Evolutionary conservation across 2,888 invertebrate species (phyloP).

Genomic region (Drosophila mayaguana): DNA sequence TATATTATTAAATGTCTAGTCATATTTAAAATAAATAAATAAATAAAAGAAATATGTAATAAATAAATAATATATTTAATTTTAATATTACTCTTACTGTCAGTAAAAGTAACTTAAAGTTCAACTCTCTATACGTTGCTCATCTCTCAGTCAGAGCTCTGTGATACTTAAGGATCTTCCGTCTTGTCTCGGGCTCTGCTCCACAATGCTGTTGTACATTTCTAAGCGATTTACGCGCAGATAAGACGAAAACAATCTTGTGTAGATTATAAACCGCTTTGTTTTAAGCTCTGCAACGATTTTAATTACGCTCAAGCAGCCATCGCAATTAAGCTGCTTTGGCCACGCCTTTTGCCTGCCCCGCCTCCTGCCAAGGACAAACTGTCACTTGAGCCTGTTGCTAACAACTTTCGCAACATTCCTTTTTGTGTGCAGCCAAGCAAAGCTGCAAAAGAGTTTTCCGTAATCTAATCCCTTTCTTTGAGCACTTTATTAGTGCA

Average conservation of each 20-base stretch:
- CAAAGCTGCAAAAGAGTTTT: slow-evolving; percentile 3
- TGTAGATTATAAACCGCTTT: slow-evolving; percentile 28
- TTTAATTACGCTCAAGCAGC: slow-evolving; percentile 12
- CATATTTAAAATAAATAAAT: too few relatives aligned
- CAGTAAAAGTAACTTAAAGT: too few relatives aligned
- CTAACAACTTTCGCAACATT: slow-evolving; percentile 28
- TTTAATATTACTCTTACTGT: too few relatives aligned
- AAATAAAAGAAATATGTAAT: too few relatives aligned
- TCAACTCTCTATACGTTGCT: not conserved
- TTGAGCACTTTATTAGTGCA: slow-evolving; percentile 19
- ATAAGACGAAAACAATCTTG: slow-evolving; percentile 1
- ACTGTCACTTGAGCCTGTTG: slow-evolving; percentile 26
- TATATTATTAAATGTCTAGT: too few relatives aligned
- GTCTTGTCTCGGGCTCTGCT: not conserved
- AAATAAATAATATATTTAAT: too few relatives aligned
- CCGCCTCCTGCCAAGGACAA: not conserved
- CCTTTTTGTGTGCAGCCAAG: slow-evolving; percentile 5
- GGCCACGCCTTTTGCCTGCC: not conserved
- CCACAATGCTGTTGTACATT: not conserved
- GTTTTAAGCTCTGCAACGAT: slow-evolving; percentile 9
- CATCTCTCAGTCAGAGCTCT: not conserved
- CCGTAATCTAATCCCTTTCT: slow-evolving; percentile 38
- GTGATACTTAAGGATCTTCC: not conserved
- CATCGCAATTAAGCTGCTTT: slow-evolving; percentile 54
- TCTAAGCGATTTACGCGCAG: not conserved